Evolutionary conservation across 1,140 invertebrate genomes (phyloP).

Genomic region (Platyscapa corneri): DNA sequence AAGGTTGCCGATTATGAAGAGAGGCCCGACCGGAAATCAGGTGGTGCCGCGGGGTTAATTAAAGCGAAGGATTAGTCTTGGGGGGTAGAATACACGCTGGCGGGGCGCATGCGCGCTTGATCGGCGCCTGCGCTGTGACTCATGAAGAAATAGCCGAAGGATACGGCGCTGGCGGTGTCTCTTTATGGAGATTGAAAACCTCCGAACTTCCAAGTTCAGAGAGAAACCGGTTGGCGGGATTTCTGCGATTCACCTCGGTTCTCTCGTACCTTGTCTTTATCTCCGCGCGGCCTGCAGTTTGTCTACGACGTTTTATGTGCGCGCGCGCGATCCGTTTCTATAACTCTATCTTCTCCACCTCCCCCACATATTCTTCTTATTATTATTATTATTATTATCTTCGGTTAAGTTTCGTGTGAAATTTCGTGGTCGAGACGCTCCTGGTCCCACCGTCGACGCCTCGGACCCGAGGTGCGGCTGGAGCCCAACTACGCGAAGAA

Average conservation of each 20-base stretch:
- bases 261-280: not conserved
- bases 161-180: conserved; percentile 22
- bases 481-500: not conserved
- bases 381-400: too few species aligned
- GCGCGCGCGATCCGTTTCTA: not conserved
- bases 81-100: not conserved
- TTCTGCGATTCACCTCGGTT: not conserved
- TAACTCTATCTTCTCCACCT: not conserved
- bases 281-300: not conserved
- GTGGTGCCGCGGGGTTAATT: not conserved
- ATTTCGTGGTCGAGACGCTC: not conserved
- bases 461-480: not conserved
- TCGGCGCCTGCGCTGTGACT: not conserved
- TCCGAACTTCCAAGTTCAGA: conserved; percentile 45
- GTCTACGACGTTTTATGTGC: not conserved
- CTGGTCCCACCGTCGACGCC: not conserved
- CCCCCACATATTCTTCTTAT: too few species aligned
- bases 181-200: conserved; percentile 48
- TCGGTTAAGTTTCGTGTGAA: not conserved
- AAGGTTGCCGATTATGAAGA: too few species aligned
- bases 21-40: too few species aligned
- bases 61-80: not conserved
- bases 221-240: conserved; percentile 29
- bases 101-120: not conserved
- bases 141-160: conserved; percentile 28